Evolutionary conservation across 2,113 vertebrate species (phyloP).

Genomic region (Petrocephalus zakoni): DNA sequence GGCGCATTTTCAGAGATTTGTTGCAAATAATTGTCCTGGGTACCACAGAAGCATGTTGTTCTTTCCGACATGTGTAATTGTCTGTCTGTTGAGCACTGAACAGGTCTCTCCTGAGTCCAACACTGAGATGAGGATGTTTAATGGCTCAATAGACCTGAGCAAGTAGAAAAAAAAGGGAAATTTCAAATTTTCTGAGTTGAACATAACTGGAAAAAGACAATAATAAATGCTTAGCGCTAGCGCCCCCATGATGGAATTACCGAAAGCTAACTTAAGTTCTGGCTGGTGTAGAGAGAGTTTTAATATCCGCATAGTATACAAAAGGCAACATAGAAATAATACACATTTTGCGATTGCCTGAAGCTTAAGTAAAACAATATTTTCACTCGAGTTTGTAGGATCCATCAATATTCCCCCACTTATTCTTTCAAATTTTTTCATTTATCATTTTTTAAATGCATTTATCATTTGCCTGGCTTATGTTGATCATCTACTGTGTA

Average conservation of each 20-base stretch:
- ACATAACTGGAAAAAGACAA: not conserved
- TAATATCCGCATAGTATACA: not conserved
- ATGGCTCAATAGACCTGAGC: not conserved
- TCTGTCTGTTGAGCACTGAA: not conserved
- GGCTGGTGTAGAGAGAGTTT: not conserved
- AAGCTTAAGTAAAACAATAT: not conserved
- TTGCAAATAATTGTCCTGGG: not conserved
- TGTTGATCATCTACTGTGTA: not conserved
- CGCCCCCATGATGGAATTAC: not conserved
- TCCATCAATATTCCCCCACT: not conserved
- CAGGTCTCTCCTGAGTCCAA: not conserved
- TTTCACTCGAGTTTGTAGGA: not conserved
- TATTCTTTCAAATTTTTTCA: not conserved
- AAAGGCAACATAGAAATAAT: not conserved
- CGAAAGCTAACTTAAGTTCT: not conserved
- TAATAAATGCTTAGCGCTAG: not conserved
- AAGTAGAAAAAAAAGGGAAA: not conserved
- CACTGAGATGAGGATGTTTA: not conserved
- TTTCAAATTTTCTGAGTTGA: not conserved
- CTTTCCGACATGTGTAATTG: not conserved
- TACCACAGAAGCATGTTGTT: slow-evolving; percentile 5
- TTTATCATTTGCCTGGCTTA: not conserved
- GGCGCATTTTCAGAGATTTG: not conserved
- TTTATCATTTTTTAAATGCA: not conserved
- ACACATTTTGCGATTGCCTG: not conserved